Evolutionary conservation across 2,888 invertebrate genomes (phyloP), one percentile per base, ranked within the genome.

Genomic region (Lordiphosa andalusiaca): DNA sequence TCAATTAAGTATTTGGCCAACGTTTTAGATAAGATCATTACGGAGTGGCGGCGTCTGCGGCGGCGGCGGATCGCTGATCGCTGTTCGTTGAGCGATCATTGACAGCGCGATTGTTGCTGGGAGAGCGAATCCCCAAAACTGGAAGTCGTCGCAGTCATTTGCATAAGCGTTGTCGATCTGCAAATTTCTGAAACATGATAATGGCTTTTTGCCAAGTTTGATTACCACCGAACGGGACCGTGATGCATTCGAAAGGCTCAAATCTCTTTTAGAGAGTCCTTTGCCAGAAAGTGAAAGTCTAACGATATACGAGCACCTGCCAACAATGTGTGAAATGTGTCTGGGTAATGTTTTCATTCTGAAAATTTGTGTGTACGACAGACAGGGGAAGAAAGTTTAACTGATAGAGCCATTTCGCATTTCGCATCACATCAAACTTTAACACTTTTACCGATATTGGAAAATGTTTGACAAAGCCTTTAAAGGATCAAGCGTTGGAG

Each of bases 171-270:
- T 36, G 48, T 62, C 54, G 36, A 49, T 0, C n/a, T 49, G 16
- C n/a, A 10, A 36, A 46, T 19, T 53, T 36, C 33, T 63, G 33
- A 41, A 67, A 73, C 68, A 66, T 68, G 68, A 81, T 67, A 83
- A 82, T 76, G 54, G 61, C 48, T 78, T 70, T 71, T 71, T 64
- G 50, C 67, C 70, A 73, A 71, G 47, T 81, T 81, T 77, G 82
- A 84, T 84, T 73, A 67, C 57, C 47, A 51, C 65, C 56, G 49
- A 81, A 76, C 77, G 73, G 80, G 77, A 84, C 81, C 71, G 81
- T 77, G 82, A 84, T 71, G 74, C 71, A 77, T 81, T 81, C 84
- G 82, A 77, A 77, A 77, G 77, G 82, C 73, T 12, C 61, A 73
- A 68, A 76, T 54, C 35, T 38, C 19, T 39, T 40, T 37, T 50